phyloP scores from a whole-genome alignment of 2,797 vertebrate species.

The Macropodus opercularis region DNA sequence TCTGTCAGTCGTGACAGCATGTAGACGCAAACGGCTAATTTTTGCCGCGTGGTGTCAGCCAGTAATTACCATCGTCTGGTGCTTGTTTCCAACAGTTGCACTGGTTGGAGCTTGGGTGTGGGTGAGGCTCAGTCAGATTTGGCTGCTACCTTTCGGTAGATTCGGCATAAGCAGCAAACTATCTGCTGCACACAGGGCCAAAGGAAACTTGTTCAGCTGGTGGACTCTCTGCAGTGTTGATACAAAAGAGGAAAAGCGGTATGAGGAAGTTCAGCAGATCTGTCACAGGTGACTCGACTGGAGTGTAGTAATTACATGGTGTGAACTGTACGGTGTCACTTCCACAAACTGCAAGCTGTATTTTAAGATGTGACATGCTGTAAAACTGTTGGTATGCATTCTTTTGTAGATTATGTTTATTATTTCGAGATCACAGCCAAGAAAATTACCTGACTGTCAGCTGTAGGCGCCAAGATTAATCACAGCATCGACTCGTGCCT shows the following conservation, averaged over 20 bases:
- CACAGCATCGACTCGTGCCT: constrained; percentile 39
- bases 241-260: constrained; percentile 61
- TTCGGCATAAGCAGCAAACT: constrained; percentile 64
- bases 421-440: constrained; percentile 14
- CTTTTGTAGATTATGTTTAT: constrained; percentile 16
- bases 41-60: constrained; percentile 63
- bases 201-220: constrained; percentile 56
- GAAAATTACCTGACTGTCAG: constrained; percentile 9
- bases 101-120: constrained; percentile 23
- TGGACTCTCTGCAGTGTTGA: constrained; percentile 40
- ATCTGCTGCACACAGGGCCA: constrained; percentile 45
- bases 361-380: constrained; percentile 17
- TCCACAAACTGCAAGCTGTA: constrained; percentile 27
- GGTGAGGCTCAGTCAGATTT: constrained; percentile 54
- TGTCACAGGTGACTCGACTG: constrained; percentile 44
- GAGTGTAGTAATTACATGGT: constrained; percentile 48
- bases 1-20: constrained; percentile 54
- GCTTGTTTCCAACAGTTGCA: constrained; percentile 60
- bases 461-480: constrained; percentile 31
- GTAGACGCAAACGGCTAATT: constrained; percentile 66
- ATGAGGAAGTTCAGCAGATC: constrained; percentile 45
- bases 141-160: constrained; percentile 62
- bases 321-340: constrained; percentile 48
- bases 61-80: constrained; percentile 65
- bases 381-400: constrained; percentile 4